phyloP scores from a whole-genome alignment of 1,140 invertebrate species.

The Dendrolimus kikuchii region DNA sequence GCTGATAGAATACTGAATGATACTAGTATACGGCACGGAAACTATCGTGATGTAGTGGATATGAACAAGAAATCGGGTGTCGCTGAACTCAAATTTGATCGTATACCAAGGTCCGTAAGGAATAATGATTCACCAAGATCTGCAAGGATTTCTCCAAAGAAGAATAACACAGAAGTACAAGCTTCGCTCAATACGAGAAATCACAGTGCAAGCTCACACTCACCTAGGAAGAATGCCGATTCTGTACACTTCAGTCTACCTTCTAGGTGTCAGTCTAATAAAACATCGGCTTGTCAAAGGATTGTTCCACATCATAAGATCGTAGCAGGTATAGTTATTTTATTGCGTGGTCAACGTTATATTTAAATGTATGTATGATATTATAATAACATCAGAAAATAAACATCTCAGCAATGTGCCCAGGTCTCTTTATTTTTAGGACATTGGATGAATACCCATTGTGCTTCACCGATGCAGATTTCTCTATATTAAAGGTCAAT shows the following conservation, averaged over 20 bases:
- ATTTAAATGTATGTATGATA: no score
- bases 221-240: constrained; percentile 36
- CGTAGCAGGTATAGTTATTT: constrained; percentile 38
- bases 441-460: no score
- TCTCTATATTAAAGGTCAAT: no score
- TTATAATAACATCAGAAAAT: no score
- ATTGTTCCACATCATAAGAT: constrained; percentile 52
- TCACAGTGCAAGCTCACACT: constrained; percentile 31
- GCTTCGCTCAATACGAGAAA: constrained; percentile 24
- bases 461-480: no score
- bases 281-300: constrained; percentile 20
- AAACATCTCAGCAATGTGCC: no score
- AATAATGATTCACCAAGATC: constrained; percentile 28
- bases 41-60: constrained; percentile 24
- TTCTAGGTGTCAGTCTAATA: constrained; percentile 36
- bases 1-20: constrained; percentile 10
- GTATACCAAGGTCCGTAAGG: constrained; percentile 12
- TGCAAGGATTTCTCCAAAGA: constrained; percentile 13
- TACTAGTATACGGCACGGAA: constrained; percentile 14
- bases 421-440: no score
- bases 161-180: constrained; percentile 7
- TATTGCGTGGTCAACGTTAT: no score
- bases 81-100: constrained; percentile 33
- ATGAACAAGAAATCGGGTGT: constrained; percentile 50
- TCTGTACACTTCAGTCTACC: constrained; percentile 36